Evolutionary conservation across 2,797 vertebrate genomes (phyloP).

Genomic region (Steatocranus sp.): DNA sequence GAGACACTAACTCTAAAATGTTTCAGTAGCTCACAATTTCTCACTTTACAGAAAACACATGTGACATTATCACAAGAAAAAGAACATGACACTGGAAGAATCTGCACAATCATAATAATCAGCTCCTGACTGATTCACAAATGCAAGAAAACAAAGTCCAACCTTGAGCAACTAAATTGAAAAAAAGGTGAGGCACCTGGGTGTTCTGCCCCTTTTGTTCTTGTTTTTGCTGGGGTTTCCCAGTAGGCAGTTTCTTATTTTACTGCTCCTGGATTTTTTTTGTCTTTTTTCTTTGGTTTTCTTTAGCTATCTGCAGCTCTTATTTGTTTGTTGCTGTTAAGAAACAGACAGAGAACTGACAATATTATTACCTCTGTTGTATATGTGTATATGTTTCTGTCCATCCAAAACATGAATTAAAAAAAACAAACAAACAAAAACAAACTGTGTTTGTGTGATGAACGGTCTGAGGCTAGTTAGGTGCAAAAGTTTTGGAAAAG

Average conservation of each 20-base stretch:
- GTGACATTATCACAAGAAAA: not conserved
- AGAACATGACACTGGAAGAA: rapidly evolving
- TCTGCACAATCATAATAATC: not conserved
- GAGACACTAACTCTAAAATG: rapidly evolving
- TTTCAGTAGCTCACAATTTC: not conserved
- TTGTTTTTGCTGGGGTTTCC: no score
- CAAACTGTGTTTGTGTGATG: not conserved
- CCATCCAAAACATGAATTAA: no score
- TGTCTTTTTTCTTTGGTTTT: no score
- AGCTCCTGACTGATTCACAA: not conserved
- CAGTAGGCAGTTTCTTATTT: no score
- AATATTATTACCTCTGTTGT: no score
- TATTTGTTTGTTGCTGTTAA: no score
- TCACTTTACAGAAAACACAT: not conserved
- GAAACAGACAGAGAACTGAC: no score
- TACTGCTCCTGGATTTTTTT: no score
- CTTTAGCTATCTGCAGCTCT: no score
- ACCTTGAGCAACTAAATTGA: rapidly evolving
- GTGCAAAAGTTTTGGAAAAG: not conserved
- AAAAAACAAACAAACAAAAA: no score
- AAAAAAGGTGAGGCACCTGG: not conserved
- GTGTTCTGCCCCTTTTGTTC: no score
- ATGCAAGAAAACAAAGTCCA: not conserved
- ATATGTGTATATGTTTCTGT: no score
- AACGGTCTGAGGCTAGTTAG: rapidly evolving